Percentiles rank a stretch among this genome's conserved stretches.
phyloP scores from a whole-genome alignment of 1,140 invertebrate genomes.

The Bombus difficillimus region DNA sequence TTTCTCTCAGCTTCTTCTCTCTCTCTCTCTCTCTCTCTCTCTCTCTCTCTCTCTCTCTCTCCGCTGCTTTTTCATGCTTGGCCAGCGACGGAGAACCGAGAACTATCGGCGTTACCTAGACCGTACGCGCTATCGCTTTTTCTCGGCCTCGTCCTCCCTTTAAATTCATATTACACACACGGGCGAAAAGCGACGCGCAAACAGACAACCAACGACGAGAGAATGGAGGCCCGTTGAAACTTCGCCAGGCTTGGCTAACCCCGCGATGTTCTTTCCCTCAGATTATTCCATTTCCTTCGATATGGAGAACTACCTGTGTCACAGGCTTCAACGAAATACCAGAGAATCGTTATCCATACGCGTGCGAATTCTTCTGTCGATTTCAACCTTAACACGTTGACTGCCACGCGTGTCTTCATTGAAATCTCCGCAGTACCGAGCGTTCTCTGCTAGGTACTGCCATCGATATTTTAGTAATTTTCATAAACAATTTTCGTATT shows the following conservation, averaged over 20 bases:
- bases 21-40: background rate
- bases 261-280: too few relatives aligned
- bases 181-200: background rate
- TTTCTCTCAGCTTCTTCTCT: background rate
- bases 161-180: background rate
- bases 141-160: background rate
- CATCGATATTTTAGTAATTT: too few relatives aligned
- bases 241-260: background rate
- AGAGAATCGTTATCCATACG: too few relatives aligned
- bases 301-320: too few relatives aligned
- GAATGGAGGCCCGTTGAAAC: background rate
- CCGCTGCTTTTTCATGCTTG: constrained; percentile 61
- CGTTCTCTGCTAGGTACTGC: too few relatives aligned
- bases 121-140: constrained; percentile 40
- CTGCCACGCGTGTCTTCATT: too few relatives aligned
- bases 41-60: background rate
- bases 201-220: background rate
- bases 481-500: too few relatives aligned
- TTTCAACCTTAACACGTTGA: too few relatives aligned
- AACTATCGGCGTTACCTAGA: constrained; percentile 49
- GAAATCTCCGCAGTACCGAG: too few relatives aligned
- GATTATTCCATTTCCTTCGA: too few relatives aligned
- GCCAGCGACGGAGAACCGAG: constrained; percentile 54
- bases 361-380: too few relatives aligned
- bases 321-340: too few relatives aligned